Evolutionary conservation across 2,888 invertebrate genomes (phyloP).

Genomic region (Fragum whitleyi): DNA sequence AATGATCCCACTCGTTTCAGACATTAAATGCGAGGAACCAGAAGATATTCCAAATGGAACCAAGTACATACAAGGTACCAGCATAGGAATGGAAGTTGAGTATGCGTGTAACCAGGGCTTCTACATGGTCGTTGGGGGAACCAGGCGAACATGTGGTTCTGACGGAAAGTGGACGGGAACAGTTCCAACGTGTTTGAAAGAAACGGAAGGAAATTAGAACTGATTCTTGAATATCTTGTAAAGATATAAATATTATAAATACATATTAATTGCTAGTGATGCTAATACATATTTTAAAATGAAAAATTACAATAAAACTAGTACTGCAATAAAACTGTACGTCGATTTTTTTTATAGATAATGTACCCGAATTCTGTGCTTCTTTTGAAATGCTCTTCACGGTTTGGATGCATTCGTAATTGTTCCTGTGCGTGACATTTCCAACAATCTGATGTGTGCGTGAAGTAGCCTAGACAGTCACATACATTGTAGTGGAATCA

Average conservation of each 20-base stretch:
- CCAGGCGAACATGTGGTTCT: slow-evolving; percentile 42
- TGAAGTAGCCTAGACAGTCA: too few species aligned
- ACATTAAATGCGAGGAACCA: slow-evolving; percentile 44
- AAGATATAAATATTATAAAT: neutral
- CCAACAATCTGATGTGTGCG: too few species aligned
- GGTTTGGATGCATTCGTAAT: too few species aligned
- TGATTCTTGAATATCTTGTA: neutral
- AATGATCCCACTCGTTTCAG: slow-evolving; percentile 35
- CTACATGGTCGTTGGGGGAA: slow-evolving; percentile 34
- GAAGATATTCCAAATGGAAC: slow-evolving; percentile 34
- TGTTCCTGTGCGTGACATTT: too few species aligned
- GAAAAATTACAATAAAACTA: neutral
- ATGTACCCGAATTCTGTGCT: too few species aligned
- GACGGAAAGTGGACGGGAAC: slow-evolving; percentile 54
- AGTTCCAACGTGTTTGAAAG: slow-evolving; percentile 31
- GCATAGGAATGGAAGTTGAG: slow-evolving; percentile 35
- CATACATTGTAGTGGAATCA: too few species aligned
- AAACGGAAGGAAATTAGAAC: neutral
- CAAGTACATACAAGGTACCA: slow-evolving; percentile 27
- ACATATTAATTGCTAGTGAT: neutral
- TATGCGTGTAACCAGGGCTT: slow-evolving; percentile 60
- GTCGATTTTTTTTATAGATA: too few species aligned
- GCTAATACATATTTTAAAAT: neutral
- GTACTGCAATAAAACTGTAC: too few species aligned
- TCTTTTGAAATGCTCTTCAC: too few species aligned